Evolutionary conservation across 1,140 invertebrate species (phyloP).

Genomic region (Condylostylus longicornis): DNA sequence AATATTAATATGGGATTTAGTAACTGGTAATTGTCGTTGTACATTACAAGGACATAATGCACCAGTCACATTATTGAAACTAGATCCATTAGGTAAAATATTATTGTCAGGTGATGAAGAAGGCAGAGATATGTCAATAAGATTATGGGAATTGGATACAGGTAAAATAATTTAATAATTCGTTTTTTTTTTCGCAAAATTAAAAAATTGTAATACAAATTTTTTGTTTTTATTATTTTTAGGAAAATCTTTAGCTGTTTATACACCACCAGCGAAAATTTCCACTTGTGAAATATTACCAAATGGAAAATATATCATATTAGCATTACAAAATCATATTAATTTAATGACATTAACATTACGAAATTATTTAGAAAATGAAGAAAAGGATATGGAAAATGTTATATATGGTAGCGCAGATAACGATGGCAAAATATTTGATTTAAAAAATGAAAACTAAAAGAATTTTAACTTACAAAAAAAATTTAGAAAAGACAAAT

Average conservation of each 20-base stretch:
- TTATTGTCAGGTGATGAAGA: constrained; percentile 56
- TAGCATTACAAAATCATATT: constrained; percentile 46
- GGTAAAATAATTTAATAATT: constrained; percentile 34
- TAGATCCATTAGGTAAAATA: constrained; percentile 51
- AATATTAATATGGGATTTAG: constrained; percentile 73
- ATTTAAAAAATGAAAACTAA: too few species aligned
- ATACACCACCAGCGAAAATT: constrained; percentile 58
- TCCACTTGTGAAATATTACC: constrained; percentile 58
- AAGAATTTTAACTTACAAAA: too few species aligned
- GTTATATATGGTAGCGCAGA: too few species aligned
- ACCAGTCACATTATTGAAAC: constrained; percentile 51
- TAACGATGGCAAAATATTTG: too few species aligned
- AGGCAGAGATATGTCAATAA: constrained; percentile 52
- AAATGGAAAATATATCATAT: constrained; percentile 52
- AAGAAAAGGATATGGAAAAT: too few species aligned
- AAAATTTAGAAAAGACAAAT: too few species aligned
- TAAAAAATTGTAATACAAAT: background rate
- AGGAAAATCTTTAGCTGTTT: constrained; percentile 59
- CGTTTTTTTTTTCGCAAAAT: background rate
- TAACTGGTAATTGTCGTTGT: constrained; percentile 47
- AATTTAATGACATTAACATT: constrained; percentile 48
- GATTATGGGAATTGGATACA: constrained; percentile 61
- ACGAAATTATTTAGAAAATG: constrained; percentile 33
- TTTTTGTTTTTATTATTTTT: constrained; percentile 11
- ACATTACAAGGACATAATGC: constrained; percentile 59